Evolutionary conservation across 2,888 invertebrate genomes (phyloP).

Genomic region (Scaptomyza tumidula): DNA sequence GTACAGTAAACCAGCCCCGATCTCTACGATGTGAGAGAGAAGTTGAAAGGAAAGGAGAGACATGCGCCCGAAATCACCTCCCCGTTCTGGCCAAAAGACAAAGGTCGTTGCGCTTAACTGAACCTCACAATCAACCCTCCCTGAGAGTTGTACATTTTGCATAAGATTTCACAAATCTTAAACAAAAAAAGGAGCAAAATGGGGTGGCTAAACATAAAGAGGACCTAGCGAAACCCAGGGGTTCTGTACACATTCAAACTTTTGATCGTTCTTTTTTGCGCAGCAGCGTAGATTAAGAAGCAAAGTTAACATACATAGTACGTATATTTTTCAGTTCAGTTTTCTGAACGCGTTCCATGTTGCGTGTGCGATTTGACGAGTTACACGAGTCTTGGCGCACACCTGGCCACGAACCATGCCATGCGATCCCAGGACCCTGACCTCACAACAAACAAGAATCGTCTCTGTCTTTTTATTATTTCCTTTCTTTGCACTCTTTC

Average conservation of each 20-base stretch:
- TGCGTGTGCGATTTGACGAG: constrained; percentile 59
- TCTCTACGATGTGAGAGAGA: background rate
- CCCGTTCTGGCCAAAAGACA: constrained; percentile 44
- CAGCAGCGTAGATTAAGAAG: constrained; percentile 30
- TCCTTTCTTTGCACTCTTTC: constrained; percentile 35
- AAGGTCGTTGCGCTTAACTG: constrained; percentile 80
- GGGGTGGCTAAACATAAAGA: constrained; percentile 53
- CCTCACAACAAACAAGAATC: constrained; percentile 19
- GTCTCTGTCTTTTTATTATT: background rate
- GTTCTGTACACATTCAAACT: constrained; percentile 50
- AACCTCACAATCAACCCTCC: constrained; percentile 46
- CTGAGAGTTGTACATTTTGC: constrained; percentile 67
- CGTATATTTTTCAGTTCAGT: background rate
- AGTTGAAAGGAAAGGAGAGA: constrained; percentile 7
- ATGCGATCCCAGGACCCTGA: constrained; percentile 56
- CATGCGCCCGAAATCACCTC: constrained; percentile 54
- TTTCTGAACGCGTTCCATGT: constrained; percentile 47
- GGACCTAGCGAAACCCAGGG: constrained; percentile 8
- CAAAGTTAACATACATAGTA: background rate
- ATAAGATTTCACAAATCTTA: constrained; percentile 68
- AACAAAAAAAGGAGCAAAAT: constrained; percentile 26
- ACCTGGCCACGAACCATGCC: constrained; percentile 80
- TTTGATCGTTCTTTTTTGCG: constrained; percentile 74
- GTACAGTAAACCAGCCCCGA: constrained; percentile 34
- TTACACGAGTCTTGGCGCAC: constrained; percentile 79